These are phyloP conservation scores for Jacana jacana DNA, from an alignment of 2,113 vertebrate genomes.

Conservation along the genomic window DNA sequence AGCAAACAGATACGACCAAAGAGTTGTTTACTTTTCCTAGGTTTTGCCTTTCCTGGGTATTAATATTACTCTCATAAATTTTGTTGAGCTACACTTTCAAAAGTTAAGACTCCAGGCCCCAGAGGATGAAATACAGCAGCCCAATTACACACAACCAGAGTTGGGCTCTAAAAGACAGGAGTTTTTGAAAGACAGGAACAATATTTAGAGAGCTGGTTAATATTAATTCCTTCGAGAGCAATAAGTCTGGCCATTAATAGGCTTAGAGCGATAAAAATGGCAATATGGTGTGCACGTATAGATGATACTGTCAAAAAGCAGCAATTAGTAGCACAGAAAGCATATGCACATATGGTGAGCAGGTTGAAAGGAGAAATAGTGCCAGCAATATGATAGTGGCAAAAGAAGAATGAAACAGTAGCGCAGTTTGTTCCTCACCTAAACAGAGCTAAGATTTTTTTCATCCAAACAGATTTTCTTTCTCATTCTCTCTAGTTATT, in stretches of 20 bases:
- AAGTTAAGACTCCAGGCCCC: constrained; percentile 69
- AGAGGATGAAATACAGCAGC: constrained; percentile 78
- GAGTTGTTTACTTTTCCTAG: constrained; percentile 74
- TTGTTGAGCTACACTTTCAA: constrained; percentile 74
- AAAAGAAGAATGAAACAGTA: constrained; percentile 45
- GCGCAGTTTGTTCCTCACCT: constrained; percentile 47
- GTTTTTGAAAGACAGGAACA: constrained; percentile 76
- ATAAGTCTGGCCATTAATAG: constrained; percentile 82
- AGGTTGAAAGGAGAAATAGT: constrained; percentile 73
- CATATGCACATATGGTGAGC: constrained; percentile 74
- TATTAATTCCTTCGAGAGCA: constrained; percentile 80
- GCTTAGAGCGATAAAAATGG: constrained; percentile 80
- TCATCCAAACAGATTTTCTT: neutral
- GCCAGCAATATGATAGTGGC: constrained; percentile 56
- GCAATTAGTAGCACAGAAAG: constrained; percentile 77
- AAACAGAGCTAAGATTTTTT: constrained; percentile 1
- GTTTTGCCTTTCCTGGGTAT: constrained; percentile 71
- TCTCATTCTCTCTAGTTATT: neutral
- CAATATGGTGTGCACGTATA: constrained; percentile 74
- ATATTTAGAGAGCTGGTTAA: constrained; percentile 83
- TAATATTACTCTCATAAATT: constrained; percentile 78
- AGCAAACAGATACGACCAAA: constrained; percentile 53
- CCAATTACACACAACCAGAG: constrained; percentile 75
- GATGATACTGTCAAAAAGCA: constrained; percentile 78
- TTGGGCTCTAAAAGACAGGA: constrained; percentile 72